Conservation (phyloP, 2,888 invertebrate genomes). For the Rhagium mordax region DNA sequence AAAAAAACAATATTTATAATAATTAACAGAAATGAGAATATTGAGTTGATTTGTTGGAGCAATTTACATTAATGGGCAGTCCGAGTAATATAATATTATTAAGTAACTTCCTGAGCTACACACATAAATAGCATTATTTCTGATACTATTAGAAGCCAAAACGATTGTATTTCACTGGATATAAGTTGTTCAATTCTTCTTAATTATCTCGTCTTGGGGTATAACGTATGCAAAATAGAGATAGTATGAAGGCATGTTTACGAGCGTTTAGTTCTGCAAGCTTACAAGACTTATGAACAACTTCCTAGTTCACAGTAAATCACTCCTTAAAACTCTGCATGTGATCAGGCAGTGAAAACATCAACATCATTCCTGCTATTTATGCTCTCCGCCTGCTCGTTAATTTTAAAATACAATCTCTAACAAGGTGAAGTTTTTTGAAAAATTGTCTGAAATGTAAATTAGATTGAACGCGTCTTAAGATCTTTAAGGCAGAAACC, state of each 20-base stretch:
- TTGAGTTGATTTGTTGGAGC: too few relatives aligned
- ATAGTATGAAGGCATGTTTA: conserved; percentile 29
- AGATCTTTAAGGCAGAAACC: not conserved
- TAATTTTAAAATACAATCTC: conserved; percentile 31
- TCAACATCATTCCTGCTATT: conserved; percentile 58
- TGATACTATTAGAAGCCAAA: conserved; percentile 13
- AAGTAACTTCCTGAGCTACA: not conserved
- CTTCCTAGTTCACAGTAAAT: conserved; percentile 61
- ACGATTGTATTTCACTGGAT: conserved; percentile 20
- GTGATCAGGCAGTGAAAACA: conserved; percentile 59
- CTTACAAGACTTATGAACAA: conserved; percentile 50
- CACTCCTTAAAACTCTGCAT: conserved; percentile 59
- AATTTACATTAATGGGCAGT: too few relatives aligned
- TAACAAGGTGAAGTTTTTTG: conserved; percentile 34
- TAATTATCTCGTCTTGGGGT: conserved; percentile 35
- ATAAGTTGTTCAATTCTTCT: conserved; percentile 23
- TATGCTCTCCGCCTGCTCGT: conserved; percentile 42
- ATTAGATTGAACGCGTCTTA: conserved; percentile 7
- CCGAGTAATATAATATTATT: not conserved
- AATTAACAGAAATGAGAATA: too few relatives aligned
- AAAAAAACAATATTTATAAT: too few relatives aligned
- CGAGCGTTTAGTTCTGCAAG: conserved; percentile 30
- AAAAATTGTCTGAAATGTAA: conserved; percentile 32
- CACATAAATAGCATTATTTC: not conserved
- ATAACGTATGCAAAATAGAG: conserved; percentile 33